Percentiles rank a stretch among this genome's conserved stretches.
These are phyloP conservation scores for Coleophora flavipennella DNA, from an alignment of 2,888 invertebrate species.

Conservation along the genomic window DNA sequence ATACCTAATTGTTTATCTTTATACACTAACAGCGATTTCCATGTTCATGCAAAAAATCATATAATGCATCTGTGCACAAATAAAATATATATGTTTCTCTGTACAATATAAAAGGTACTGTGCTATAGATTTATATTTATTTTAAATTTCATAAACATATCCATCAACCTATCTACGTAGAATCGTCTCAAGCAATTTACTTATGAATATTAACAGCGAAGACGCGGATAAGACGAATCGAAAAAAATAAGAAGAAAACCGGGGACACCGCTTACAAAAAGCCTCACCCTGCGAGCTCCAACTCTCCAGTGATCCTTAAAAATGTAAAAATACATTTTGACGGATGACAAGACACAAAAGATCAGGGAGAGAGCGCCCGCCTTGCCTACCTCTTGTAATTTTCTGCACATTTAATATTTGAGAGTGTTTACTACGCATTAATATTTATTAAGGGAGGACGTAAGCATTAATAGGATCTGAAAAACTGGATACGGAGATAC, in stretches of 20 bases:
- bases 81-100: no score
- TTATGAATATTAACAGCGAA: constrained; percentile 67
- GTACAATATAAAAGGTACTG: no score
- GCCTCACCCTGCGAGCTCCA: constrained; percentile 22
- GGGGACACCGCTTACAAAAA: constrained; percentile 53
- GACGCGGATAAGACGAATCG: constrained; percentile 35
- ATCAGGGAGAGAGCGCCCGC: constrained; percentile 24
- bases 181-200: constrained; percentile 58
- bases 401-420: constrained; percentile 60
- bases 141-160: no score
- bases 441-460: constrained; percentile 13
- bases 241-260: constrained; percentile 30
- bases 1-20: no score
- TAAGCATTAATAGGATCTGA: background rate
- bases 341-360: constrained; percentile 64
- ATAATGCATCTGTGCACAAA: no score
- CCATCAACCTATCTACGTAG: constrained; percentile 3
- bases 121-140: no score
- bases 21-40: no score
- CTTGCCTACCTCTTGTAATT: constrained; percentile 32
- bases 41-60: no score
- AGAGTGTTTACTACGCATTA: constrained; percentile 36
- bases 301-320: constrained; percentile 38
- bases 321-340: constrained; percentile 62
- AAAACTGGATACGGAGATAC: no score